Evolutionary conservation across 2,888 invertebrate species (phyloP).

Genomic region (Spilosoma lubricipeda): DNA sequence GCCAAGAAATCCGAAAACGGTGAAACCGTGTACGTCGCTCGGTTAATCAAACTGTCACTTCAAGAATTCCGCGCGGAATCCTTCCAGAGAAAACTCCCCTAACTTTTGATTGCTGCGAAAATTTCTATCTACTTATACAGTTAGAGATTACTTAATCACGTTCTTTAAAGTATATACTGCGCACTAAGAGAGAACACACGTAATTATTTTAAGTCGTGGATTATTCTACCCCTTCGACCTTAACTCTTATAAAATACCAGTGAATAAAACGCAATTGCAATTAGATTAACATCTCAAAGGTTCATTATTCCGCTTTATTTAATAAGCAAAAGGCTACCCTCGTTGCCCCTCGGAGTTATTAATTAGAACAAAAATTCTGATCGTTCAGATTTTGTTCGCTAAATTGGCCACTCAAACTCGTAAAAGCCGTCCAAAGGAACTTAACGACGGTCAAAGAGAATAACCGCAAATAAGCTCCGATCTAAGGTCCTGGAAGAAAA

Average conservation of each 20-base stretch:
- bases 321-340: slow-evolving; percentile 73
- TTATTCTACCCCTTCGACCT: slow-evolving; percentile 23
- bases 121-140: slow-evolving; percentile 78
- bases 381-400: slow-evolving; percentile 83
- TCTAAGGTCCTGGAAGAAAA: slow-evolving; percentile 81
- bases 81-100: slow-evolving; percentile 81
- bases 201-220: slow-evolving; percentile 34
- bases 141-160: slow-evolving; percentile 80
- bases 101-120: slow-evolving; percentile 84
- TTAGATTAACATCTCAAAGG: slow-evolving; percentile 67
- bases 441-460: slow-evolving; percentile 87
- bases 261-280: slow-evolving; percentile 60
- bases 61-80: slow-evolving; percentile 85
- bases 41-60: slow-evolving; percentile 87
- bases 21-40: slow-evolving; percentile 81
- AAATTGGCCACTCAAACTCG: slow-evolving; percentile 86
- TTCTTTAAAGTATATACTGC: slow-evolving; percentile 60
- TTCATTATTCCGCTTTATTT: slow-evolving; percentile 76
- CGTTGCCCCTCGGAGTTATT: slow-evolving; percentile 76
- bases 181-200: slow-evolving; percentile 43
- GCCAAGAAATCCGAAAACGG: slow-evolving; percentile 78
- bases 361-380: slow-evolving; percentile 85
- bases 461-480: slow-evolving; percentile 86
- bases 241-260: slow-evolving; percentile 41
- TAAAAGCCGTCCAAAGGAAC: slow-evolving; percentile 84